Evolutionary conservation across 2,113 vertebrate genomes (phyloP).

Genomic region (Euleptes europaea): DNA sequence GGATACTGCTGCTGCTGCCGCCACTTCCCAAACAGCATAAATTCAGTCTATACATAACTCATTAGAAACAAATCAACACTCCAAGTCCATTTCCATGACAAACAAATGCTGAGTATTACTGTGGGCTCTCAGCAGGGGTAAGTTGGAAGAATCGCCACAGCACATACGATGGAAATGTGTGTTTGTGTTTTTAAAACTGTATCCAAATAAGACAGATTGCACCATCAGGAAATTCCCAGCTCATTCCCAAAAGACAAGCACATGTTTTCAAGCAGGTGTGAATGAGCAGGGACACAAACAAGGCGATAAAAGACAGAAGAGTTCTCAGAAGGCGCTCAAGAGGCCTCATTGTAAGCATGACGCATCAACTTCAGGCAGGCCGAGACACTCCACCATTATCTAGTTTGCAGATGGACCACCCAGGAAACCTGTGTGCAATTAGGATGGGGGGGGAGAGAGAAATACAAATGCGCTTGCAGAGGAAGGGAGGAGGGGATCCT

Average conservation of each 20-base stretch:
- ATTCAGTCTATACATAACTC: neutral
- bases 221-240: conserved; percentile 22
- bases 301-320: conserved; percentile 64
- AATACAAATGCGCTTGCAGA: conserved; percentile 56
- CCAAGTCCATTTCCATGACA: neutral
- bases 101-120: conserved; percentile 7
- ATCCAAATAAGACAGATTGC: conserved; percentile 7
- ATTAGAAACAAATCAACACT: conserved; percentile 19
- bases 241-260: conserved; percentile 28
- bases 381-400: conserved; percentile 70
- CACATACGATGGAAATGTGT: neutral
- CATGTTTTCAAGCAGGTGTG: conserved; percentile 69
- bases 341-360: conserved; percentile 68
- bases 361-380: conserved; percentile 59
- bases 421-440: conserved; percentile 76
- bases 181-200: neutral
- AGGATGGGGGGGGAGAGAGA: conserved; percentile 52
- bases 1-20: accelerated
- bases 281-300: conserved; percentile 68
- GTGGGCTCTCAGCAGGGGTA: neutral
- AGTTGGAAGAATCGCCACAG: conserved; percentile 4
- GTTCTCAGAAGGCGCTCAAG: conserved; percentile 57
- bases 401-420: conserved; percentile 79
- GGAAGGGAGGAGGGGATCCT: conserved; percentile 43
- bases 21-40: neutral